Base-by-base conservation (phyloP, 2,888 invertebrate genomes). In the Lepidochitona cinerea region DNA sequence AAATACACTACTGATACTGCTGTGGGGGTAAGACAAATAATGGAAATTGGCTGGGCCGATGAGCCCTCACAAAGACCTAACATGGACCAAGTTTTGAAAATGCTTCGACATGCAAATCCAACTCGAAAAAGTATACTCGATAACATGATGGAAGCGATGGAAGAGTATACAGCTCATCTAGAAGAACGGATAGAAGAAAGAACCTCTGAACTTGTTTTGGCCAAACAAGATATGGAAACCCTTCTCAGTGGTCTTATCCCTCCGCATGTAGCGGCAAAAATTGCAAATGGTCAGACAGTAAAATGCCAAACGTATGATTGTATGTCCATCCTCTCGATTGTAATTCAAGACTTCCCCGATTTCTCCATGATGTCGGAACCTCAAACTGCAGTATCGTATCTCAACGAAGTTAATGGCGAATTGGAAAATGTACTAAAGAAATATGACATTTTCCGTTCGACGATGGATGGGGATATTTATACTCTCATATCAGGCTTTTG, bases 121-220 rank as follows among this genome's bases (percentile, higher is more conserved):
- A 68, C 78, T 1, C 73, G 83, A 32, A 86, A 84, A 71, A 83
- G 87, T 4, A 80, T 90, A 18, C 71, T 89, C 35, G 90, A 90
- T 75, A 83, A 83, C 52, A 88, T 90, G 84, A 87, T 90, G 82
- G 84, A 85, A 29, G 82, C 87, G 5, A 82, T 90, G 78, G 89
- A 90, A 68, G 81, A 81, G 35, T 89, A 89, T 75, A 83, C 85
- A 7, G 49, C 65, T 5, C 81, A 83, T 37, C 79, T 89, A 52
- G 89, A 89, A 74, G 87, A 85, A 9, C 83, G 83, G 65, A 81
- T 88, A 1, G 78, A 85, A 26, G 86, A 85, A 67, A 75, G 85
- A 37, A 85, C 85, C 4, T 71, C 73, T 0, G 88, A 87, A 49
- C 71, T 87, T 36, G 77, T 74, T 1, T 26, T 78, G 0, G 77